Base-by-base conservation (phyloP, 2,888 invertebrate genomes). In the Adelphocoris suturalis region DNA sequence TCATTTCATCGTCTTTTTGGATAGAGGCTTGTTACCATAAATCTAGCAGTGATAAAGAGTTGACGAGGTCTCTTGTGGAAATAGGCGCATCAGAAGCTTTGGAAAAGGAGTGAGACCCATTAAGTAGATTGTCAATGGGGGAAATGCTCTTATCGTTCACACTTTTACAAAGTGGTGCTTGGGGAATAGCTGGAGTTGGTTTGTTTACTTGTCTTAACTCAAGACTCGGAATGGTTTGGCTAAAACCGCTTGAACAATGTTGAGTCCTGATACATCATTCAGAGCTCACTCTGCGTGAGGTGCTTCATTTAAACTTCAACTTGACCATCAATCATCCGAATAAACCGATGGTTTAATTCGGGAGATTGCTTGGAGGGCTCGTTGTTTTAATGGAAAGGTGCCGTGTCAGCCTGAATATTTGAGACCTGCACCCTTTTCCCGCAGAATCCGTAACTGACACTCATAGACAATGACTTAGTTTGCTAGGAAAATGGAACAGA, bases 11-110 rank as follows among this genome's bases (percentile, higher is more conserved):
- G 68, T 14, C 57, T 57, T 57, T n/a, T n/a, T 14, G 68, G 19
- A 23, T 16, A 57, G 57, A 57, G n/a, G 57, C 68, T 68, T 68
- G 68, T 68, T 68, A 68, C 68, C 68, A 68, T 68, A 68, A 68
- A 68, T 68, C 68, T 68, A 68, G 68, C 68, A 23, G 68, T 68
- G 68, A 68, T 68, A 68, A 68, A 68, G 23, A 23, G n/a, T 23
- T 68, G 68, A 68, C 27, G 68, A 68, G 23, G 68, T 23, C 37
- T 37, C 37, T 37, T 37, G 37, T 37, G 37, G 37, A 37, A 37
- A 37, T 68, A n/a, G 61, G 61, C 16, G 61, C n/a, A 19, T 61
- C 61, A 52, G 14, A 52, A n/a, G 61, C n/a, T n/a, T 23, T 0
- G 13, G 68, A 0, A 16, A 19, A 7, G 13, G 57, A 57, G 57